Evolutionary conservation across 2,888 invertebrate genomes (phyloP).

Genomic region (Agrilus cyanescens): DNA sequence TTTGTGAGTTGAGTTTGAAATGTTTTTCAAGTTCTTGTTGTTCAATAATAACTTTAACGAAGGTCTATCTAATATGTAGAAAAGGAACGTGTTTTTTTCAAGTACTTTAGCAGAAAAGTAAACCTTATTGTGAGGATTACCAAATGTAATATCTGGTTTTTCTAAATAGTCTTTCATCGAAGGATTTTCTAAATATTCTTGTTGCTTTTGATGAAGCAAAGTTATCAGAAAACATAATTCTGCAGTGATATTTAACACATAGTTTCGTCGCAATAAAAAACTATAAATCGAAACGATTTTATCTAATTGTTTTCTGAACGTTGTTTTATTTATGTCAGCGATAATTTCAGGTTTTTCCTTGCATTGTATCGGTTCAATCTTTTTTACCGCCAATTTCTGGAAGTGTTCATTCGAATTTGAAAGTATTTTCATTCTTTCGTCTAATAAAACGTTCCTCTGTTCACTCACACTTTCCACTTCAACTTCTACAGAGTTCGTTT

Average conservation of each 20-base stretch:
- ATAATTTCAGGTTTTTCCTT: slow-evolving; percentile 33
- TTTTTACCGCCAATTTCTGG: not conserved
- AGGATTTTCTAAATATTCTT: slow-evolving; percentile 13
- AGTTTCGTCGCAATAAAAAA: slow-evolving; percentile 44
- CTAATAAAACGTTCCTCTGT: slow-evolving; percentile 17
- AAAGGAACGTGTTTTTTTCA: slow-evolving; percentile 42
- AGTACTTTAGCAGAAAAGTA: slow-evolving; percentile 63
- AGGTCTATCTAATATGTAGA: slow-evolving; percentile 49
- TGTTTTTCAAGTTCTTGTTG: slow-evolving; percentile 49
- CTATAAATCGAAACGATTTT: slow-evolving; percentile 46
- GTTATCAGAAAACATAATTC: slow-evolving; percentile 61
- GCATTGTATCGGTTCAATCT: slow-evolving; percentile 18
- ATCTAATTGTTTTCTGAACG: slow-evolving; percentile 42
- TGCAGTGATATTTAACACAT: slow-evolving; percentile 51
- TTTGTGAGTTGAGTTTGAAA: slow-evolving; percentile 39
- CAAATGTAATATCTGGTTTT: slow-evolving; percentile 6
- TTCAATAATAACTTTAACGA: slow-evolving; percentile 56
- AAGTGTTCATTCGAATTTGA: slow-evolving; percentile 21
- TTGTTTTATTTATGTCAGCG: slow-evolving; percentile 37
- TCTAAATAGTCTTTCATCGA: too few relatives aligned
- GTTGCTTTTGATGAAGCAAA: slow-evolving; percentile 45
- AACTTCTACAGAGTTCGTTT: slow-evolving; percentile 12
- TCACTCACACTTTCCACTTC: slow-evolving; percentile 11
- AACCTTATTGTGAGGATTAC: slow-evolving; percentile 52
- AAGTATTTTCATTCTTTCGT: slow-evolving; percentile 20